Percentiles rank a stretch among this genome's conserved stretches.
phyloP scores from a whole-genome alignment of 2,888 invertebrate genomes.

The Fissipunctia ypsillon region DNA sequence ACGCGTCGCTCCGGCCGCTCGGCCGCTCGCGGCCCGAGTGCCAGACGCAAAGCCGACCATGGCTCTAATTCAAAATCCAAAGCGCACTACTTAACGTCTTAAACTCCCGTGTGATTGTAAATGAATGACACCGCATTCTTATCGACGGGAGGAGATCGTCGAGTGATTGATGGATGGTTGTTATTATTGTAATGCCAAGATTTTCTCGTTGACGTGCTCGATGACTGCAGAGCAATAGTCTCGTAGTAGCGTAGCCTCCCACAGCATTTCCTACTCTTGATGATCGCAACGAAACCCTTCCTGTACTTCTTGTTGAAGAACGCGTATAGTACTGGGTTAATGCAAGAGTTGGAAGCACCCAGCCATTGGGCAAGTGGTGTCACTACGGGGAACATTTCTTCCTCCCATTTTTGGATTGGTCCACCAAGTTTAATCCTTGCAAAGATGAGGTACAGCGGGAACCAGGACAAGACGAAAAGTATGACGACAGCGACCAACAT shows the following conservation, averaged over 20 bases:
- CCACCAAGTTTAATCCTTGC: constrained; percentile 96
- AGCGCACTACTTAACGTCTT: constrained; percentile 72
- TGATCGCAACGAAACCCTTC: constrained; percentile 96
- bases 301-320: constrained; percentile 98
- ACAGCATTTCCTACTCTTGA: constrained; percentile 96
- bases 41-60: constrained; percentile 69
- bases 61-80: constrained; percentile 74
- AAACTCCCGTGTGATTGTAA: constrained; percentile 94
- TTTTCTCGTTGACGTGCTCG: constrained; percentile 95
- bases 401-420: constrained; percentile 94
- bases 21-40: constrained; percentile 62
- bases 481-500: constrained; percentile 98
- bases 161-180: constrained; percentile 91
- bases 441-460: constrained; percentile 97
- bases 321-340: constrained; percentile 98
- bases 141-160: constrained; percentile 88
- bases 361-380: constrained; percentile 98
- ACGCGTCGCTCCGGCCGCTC: constrained; percentile 68
- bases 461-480: constrained; percentile 97
- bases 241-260: constrained; percentile 96
- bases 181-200: constrained; percentile 95
- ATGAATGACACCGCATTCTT: constrained; percentile 90
- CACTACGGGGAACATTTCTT: constrained; percentile 94
- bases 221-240: constrained; percentile 96
- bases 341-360: constrained; percentile 98